Evolutionary conservation across 2,888 invertebrate species (phyloP).

Genomic region (Lamellibrachia columna): DNA sequence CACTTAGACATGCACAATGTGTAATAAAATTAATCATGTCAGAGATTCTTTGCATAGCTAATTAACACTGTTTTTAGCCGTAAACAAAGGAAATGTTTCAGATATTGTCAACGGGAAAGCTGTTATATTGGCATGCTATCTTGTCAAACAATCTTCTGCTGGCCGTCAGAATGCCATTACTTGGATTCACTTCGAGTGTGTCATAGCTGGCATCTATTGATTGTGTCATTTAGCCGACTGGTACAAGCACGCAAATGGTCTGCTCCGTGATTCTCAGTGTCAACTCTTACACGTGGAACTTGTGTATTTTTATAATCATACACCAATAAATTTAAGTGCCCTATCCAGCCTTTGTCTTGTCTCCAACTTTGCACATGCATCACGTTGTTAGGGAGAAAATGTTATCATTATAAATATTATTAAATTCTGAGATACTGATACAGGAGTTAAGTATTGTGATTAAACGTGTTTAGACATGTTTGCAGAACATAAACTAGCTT

Average conservation of each 20-base stretch:
- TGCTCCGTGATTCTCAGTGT: background rate
- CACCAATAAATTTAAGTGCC: background rate
- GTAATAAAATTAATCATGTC: background rate
- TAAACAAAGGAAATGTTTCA: background rate
- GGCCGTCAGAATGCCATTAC: background rate
- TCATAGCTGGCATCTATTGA: conserved; percentile 12
- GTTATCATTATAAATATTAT: background rate
- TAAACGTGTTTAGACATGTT: background rate
- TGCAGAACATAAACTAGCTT: too few relatives aligned
- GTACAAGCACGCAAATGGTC: background rate
- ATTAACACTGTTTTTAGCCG: background rate
- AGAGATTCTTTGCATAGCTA: background rate
- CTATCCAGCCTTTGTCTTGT: background rate
- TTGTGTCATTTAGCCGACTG: conserved; percentile 4
- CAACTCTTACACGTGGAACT: background rate
- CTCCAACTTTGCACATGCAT: background rate
- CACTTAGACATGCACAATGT: background rate
- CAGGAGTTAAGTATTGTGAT: background rate
- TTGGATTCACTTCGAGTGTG: background rate
- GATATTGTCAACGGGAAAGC: background rate
- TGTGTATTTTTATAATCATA: conserved; percentile 10
- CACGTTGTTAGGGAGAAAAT: background rate
- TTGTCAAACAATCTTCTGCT: background rate
- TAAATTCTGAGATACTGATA: background rate
- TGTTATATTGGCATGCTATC: background rate